Percentiles rank a stretch among this genome's conserved stretches.
Conservation (phyloP, 2,888 invertebrate genomes). For the Seira musarum region DNA sequence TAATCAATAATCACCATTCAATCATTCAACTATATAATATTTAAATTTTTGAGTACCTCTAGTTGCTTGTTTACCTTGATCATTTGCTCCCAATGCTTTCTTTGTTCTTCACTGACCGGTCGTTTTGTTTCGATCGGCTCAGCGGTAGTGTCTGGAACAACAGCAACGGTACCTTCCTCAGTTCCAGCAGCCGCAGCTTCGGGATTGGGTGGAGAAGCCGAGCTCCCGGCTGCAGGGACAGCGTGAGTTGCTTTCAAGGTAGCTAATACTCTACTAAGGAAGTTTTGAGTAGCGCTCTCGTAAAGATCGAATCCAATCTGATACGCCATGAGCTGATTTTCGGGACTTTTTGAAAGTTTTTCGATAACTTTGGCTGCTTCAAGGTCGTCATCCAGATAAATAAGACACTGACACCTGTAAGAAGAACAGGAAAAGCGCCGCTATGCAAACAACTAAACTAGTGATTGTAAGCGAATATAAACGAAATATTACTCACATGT, state of each 20-base stretch:
- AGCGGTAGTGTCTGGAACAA: conserved; percentile 71
- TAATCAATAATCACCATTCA: no score
- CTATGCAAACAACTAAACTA: no score
- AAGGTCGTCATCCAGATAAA: conserved; percentile 94
- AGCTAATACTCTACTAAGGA: conserved; percentile 88
- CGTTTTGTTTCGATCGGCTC: conserved; percentile 43
- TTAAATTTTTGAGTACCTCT: conserved; percentile 75
- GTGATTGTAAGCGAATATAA: no score
- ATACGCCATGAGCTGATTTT: conserved; percentile 94
- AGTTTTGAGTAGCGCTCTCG: conserved; percentile 99
- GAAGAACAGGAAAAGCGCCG: background rate
- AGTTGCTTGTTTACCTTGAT: conserved; percentile 93
- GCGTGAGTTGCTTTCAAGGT: conserved; percentile 81
- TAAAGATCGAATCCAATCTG: conserved; percentile 99
- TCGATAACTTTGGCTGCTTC: conserved; percentile 95
- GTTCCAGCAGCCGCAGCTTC: conserved; percentile 73
- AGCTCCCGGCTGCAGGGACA: conserved; percentile 73
- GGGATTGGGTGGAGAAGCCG: conserved; percentile 70
- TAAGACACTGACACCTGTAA: conserved; percentile 88
- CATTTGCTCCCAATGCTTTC: conserved; percentile 87
- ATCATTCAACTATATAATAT: background rate
- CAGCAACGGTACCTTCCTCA: conserved; percentile 72
- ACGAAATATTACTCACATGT: conserved; percentile 77
- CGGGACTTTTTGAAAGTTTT: conserved; percentile 80
- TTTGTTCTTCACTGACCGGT: conserved; percentile 82